Percentiles rank a stretch among this genome's conserved stretches.
These are phyloP conservation scores for Grantiella picta DNA, from an alignment of 2,113 vertebrate species.

Conservation along the genomic window DNA sequence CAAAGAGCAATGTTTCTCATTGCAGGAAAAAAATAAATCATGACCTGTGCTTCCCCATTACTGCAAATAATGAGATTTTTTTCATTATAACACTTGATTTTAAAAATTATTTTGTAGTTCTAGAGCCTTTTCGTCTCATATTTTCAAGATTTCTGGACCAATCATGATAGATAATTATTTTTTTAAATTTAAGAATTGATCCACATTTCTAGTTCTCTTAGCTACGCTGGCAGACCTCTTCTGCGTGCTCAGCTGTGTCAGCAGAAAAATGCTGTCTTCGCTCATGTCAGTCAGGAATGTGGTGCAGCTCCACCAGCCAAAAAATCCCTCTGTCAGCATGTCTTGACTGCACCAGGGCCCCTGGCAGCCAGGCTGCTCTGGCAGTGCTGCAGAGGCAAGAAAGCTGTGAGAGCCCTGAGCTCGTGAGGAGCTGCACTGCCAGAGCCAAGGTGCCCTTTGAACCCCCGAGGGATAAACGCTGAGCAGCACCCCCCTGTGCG, in stretches of 20 bases:
- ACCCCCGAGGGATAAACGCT: fast-evolving
- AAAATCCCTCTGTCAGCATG: background rate
- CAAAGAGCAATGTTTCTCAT: background rate
- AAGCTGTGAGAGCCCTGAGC: background rate
- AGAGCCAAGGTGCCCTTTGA: background rate
- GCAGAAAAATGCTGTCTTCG: background rate
- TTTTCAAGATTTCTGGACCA: background rate
- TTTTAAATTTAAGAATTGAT: background rate
- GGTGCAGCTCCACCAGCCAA: background rate
- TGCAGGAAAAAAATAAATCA: background rate
- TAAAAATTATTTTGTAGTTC: background rate
- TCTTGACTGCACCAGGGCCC: background rate
- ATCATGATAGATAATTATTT: background rate
- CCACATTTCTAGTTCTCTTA: background rate
- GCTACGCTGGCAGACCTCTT: background rate
- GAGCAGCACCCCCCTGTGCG: fast-evolving
- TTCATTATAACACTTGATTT: background rate
- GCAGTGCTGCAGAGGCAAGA: background rate
- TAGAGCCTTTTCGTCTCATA: background rate
- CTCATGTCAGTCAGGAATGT: background rate
- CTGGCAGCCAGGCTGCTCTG: background rate
- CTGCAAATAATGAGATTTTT: background rate
- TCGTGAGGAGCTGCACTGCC: background rate
- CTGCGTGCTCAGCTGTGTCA: background rate
- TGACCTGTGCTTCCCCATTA: background rate